Evolutionary conservation across 1,140 invertebrate species (phyloP).

Genomic region (Drosophila nannoptera): DNA sequence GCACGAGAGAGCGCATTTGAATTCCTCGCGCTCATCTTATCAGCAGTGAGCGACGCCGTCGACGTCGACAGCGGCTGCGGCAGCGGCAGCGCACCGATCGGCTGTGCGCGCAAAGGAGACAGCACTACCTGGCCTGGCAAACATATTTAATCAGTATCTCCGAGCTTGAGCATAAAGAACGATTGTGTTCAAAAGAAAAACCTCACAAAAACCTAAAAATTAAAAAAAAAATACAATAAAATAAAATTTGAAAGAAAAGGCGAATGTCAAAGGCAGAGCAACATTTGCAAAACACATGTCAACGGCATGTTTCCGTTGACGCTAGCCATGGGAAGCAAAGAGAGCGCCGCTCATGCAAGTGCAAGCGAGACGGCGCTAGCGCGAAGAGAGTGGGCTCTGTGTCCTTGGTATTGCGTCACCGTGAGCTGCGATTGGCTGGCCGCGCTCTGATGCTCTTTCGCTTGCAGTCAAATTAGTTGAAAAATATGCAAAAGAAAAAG

Average conservation of each 20-base stretch:
- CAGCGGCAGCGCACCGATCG: constrained; percentile 42
- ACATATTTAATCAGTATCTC: constrained; percentile 14
- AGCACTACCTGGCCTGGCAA: constrained; percentile 13
- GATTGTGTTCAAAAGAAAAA: constrained; percentile 15
- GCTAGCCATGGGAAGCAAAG: constrained; percentile 32
- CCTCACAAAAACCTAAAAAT: neutral
- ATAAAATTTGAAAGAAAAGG: constrained; percentile 20
- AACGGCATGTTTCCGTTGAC: constrained; percentile 61
- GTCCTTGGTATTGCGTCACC: constrained; percentile 26
- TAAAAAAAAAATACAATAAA: too few species aligned
- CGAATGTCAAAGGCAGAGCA: constrained; percentile 46
- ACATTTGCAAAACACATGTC: constrained; percentile 77
- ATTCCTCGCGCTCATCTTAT: constrained; percentile 49
- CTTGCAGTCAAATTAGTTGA: constrained; percentile 54
- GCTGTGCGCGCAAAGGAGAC: constrained; percentile 29
- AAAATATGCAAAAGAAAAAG: constrained; percentile 11
- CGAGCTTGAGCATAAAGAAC: constrained; percentile 12
- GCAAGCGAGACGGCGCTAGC: constrained; percentile 1
- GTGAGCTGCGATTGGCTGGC: constrained; percentile 7
- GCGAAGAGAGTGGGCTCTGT: neutral
- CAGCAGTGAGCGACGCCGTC: constrained; percentile 23
- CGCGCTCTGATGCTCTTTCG: neutral
- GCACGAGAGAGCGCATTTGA: constrained; percentile 24
- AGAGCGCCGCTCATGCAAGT: neutral
- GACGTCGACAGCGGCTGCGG: constrained; percentile 6